Conservation (phyloP, 2,888 invertebrate species). For the Megastigmus dorsalis region DNA sequence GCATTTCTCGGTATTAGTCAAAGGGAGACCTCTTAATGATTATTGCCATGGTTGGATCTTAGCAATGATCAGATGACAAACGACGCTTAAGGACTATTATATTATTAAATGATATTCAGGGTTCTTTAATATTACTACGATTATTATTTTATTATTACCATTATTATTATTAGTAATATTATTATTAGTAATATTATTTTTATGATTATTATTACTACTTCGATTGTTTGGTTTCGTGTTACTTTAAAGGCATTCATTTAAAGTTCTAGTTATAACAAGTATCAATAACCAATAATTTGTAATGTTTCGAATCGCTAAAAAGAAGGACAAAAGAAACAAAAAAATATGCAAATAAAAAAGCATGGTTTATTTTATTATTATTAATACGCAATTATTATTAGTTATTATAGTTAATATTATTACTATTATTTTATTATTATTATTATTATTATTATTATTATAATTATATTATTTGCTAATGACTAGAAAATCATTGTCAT, state of each 20-base stretch:
- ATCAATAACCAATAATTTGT: slow-evolving; percentile 65
- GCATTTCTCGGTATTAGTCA: slow-evolving; percentile 44
- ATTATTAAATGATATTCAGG: slow-evolving; percentile 64
- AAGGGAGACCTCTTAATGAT: slow-evolving; percentile 36
- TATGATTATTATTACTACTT: slow-evolving; percentile 57
- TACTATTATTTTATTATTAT: slow-evolving; percentile 42
- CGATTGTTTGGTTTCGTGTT: slow-evolving; percentile 68
- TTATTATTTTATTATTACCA: slow-evolving; percentile 52
- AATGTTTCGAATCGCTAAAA: slow-evolving; percentile 64
- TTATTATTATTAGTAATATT: slow-evolving; percentile 54
- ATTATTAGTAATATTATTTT: slow-evolving; percentile 53
- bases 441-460: slow-evolving; percentile 54
- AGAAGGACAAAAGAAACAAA: slow-evolving; percentile 61
- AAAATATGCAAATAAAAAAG: slow-evolving; percentile 55
- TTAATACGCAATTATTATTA: slow-evolving; percentile 46
- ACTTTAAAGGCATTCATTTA: slow-evolving; percentile 68
- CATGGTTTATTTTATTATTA: slow-evolving; percentile 62
- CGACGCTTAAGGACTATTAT: slow-evolving; percentile 66
- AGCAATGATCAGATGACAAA: slow-evolving; percentile 57
- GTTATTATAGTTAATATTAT: slow-evolving; percentile 59
- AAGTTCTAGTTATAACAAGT: slow-evolving; percentile 64
- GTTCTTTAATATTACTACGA: slow-evolving; percentile 62
- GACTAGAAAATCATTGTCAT: slow-evolving; percentile 69
- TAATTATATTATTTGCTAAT: slow-evolving; percentile 62
- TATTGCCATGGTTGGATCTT: slow-evolving; percentile 38